These are phyloP conservation scores for Enteromius mattozi DNA, from an alignment of 2,797 vertebrate species.

Conservation along the genomic window DNA sequence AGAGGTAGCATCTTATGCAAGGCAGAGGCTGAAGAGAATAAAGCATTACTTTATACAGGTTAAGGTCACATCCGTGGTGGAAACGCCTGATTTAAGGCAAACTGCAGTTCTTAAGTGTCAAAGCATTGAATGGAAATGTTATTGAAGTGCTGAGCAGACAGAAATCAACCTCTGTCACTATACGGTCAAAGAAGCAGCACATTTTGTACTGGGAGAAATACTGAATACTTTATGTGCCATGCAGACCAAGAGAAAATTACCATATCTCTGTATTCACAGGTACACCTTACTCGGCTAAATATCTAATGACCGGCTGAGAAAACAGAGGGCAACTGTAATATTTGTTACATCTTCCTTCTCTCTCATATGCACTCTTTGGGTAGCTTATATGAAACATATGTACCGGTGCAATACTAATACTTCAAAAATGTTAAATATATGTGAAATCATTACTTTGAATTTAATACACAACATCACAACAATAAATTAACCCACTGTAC, in stretches of 20 bases:
- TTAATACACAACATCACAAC: background rate
- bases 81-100: constrained; percentile 68
- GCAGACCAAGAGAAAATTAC: constrained; percentile 69
- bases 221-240: constrained; percentile 68
- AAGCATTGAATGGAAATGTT: constrained; percentile 57
- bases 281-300: constrained; percentile 65
- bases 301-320: constrained; percentile 7
- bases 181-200: constrained; percentile 69
- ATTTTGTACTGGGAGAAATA: constrained; percentile 61
- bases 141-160: constrained; percentile 69
- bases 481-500: background rate
- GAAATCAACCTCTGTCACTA: constrained; percentile 62
- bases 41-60: constrained; percentile 66
- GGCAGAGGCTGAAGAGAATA: constrained; percentile 37
- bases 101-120: constrained; percentile 56
- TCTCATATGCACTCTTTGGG: background rate
- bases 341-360: background rate
- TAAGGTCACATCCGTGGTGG: constrained; percentile 69
- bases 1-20: background rate
- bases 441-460: background rate
- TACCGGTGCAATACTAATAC: background rate
- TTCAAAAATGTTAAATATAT: background rate
- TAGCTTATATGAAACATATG: background rate
- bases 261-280: constrained; percentile 76
- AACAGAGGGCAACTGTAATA: background rate